Evolutionary conservation across 2,113 vertebrate species (phyloP).

Genomic region (Phalacrocorax pelagicus): DNA sequence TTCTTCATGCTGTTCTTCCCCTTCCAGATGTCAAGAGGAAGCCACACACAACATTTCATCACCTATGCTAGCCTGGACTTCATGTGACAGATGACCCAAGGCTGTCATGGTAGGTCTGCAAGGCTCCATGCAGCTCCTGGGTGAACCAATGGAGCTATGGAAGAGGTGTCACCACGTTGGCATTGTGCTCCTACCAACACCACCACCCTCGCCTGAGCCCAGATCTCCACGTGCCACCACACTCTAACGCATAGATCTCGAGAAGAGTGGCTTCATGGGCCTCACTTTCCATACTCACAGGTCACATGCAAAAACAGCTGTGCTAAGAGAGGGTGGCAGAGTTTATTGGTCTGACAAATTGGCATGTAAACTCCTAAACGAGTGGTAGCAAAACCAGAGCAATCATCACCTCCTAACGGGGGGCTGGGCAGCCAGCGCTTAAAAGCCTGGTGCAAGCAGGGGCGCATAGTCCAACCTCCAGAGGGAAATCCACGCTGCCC

Average conservation of each 20-base stretch:
- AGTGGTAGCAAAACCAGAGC: background rate
- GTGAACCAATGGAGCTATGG: accelerated
- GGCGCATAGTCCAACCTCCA: background rate
- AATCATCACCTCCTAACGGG: accelerated
- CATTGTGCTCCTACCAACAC: accelerated
- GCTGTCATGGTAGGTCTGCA: background rate
- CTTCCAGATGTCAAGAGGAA: background rate
- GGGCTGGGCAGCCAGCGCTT: background rate
- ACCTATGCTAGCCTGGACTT: background rate
- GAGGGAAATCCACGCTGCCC: background rate
- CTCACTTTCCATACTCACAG: accelerated
- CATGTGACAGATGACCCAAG: accelerated
- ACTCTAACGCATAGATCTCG: background rate
- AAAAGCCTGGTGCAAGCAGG: background rate
- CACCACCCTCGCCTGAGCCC: background rate
- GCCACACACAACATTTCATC: background rate
- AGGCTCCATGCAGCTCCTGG: background rate
- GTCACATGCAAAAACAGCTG: background rate
- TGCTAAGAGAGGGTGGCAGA: background rate
- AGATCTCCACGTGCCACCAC: background rate
- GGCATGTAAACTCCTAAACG: background rate
- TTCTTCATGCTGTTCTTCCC: background rate
- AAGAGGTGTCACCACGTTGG: accelerated
- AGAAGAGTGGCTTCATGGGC: background rate
- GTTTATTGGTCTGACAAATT: background rate